Percentiles rank a stretch among this genome's conserved stretches.
Evolutionary conservation across 2,888 invertebrate genomes (phyloP).

Genomic region (Polydrusus pterygomalis): DNA sequence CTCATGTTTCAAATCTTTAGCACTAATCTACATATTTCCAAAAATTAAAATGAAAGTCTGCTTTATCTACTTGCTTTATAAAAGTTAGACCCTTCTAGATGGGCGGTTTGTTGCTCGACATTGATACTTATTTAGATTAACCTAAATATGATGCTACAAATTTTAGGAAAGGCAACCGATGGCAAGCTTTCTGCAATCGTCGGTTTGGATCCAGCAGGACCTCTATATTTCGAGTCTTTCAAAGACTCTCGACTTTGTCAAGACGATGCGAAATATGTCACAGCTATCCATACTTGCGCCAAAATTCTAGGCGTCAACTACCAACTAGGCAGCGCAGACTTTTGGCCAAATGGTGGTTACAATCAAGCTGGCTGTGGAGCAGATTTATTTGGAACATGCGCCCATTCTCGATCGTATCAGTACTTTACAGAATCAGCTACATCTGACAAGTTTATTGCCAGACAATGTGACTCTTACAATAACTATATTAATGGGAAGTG

Average conservation of each 20-base stretch:
- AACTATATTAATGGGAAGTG: constrained; percentile 51
- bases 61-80: too few relatives aligned
- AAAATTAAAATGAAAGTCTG: too few relatives aligned
- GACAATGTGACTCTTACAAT: constrained; percentile 51
- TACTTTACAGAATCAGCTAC: constrained; percentile 72
- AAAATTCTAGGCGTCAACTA: constrained; percentile 35
- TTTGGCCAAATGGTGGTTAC: constrained; percentile 55
- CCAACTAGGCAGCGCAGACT: constrained; percentile 45
- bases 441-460: constrained; percentile 53
- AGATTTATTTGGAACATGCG: constrained; percentile 67
- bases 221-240: constrained; percentile 34
- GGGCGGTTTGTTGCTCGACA: too few relatives aligned
- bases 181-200: constrained; percentile 34
- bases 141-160: not conserved
- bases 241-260: constrained; percentile 35
- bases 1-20: too few relatives aligned
- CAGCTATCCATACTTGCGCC: constrained; percentile 47
- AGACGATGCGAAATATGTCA: constrained; percentile 49
- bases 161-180: constrained; percentile 43
- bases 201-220: constrained; percentile 53
- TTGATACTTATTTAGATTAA: too few relatives aligned
- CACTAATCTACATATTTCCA: too few relatives aligned
- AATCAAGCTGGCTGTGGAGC: constrained; percentile 55
- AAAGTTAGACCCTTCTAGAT: too few relatives aligned
- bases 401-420: constrained; percentile 70